Evolutionary conservation across 2,888 invertebrate species (phyloP), one percentile per base, ranked within the genome.

Genomic region (Rhagonycha lutea): DNA sequence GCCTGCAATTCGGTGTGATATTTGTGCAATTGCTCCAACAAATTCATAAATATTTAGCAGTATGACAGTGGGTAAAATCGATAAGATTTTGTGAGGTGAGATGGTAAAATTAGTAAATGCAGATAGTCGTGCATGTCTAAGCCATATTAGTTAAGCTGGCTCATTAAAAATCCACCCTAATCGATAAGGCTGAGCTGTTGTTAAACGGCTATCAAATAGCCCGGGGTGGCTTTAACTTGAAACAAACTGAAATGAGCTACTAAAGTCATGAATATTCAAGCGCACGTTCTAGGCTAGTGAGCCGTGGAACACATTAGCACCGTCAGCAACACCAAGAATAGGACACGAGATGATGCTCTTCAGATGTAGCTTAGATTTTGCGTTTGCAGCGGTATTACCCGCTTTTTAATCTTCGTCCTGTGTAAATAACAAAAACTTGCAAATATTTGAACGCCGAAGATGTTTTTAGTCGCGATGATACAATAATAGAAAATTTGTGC

Each of bases 261-360:
- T 79, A 78, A 78, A 78, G 78, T 81, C 80, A 81, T 81, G 81
- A 81, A 81, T 81, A 81, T 81, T 81, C 81, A 81, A 75, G 71
- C 77, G 79, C 81, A 81, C 81, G 81, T 79, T 79, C 76, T 76
- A 78, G 77, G 72, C 74, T 78, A 80, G 80, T 78, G 79, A 75
- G 79, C 79, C 75, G 78, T 77, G 74, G 78, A 79, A 75, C 80
- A 77, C 80, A 80, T 80, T 80, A 79, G 80, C 80, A 78, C 76
- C 74, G 80, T 80, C 80, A 80, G 80, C 80, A 77, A 73, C 72
- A 61, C 28, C 67, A 69, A 73, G 76, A 72, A 70, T 70, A 74
- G 73, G 75, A 73, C 78, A 70, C 18, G 70, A 70, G 75, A 71
- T 72, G 75, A 65, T 70, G 29, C 62, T 68, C 69, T 70, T 70